These are phyloP conservation scores for Dysmachus trigonus DNA, from an alignment of 2,888 invertebrate species.

Conservation along the genomic window DNA sequence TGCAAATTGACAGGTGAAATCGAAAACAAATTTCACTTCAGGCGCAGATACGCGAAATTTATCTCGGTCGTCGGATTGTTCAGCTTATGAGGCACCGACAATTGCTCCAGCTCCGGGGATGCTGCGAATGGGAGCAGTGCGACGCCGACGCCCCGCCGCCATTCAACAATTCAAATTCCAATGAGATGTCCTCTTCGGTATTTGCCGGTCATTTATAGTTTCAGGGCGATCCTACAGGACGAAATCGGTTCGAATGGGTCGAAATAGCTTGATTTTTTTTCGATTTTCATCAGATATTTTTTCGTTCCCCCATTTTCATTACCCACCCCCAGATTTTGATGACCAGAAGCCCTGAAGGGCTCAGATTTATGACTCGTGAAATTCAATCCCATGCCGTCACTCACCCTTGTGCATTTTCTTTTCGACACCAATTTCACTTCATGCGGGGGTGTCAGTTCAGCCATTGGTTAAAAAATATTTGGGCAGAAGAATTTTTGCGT, in stretches of 20 bases:
- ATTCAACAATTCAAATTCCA: neutral
- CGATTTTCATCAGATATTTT: neutral
- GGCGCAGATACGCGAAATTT: conserved; percentile 23
- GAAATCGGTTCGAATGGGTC: neutral
- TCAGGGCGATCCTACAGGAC: neutral
- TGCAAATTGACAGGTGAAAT: conserved; percentile 40
- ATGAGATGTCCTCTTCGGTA: neutral
- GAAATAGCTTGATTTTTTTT: neutral
- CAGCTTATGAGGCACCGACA: neutral
- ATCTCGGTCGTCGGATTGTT: neutral
- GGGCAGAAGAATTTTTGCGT: conserved; percentile 8
- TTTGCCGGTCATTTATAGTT: neutral
- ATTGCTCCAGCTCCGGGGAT: neutral
- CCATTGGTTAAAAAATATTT: conserved; percentile 6
- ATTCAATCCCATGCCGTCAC: conserved; percentile 30
- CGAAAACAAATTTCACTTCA: conserved; percentile 47
- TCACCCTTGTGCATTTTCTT: conserved; percentile 34
- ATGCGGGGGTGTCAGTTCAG: neutral
- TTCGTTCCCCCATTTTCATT: neutral
- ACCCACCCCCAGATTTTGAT: neutral
- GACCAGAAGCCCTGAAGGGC: neutral
- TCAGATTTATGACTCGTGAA: conserved; percentile 40
- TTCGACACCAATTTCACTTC: neutral
- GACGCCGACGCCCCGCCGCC: too few relatives aligned
- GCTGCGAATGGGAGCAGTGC: neutral